These are phyloP conservation scores for Ia io DNA, from an alignment of 2,113 vertebrate species.

Conservation along the genomic window DNA sequence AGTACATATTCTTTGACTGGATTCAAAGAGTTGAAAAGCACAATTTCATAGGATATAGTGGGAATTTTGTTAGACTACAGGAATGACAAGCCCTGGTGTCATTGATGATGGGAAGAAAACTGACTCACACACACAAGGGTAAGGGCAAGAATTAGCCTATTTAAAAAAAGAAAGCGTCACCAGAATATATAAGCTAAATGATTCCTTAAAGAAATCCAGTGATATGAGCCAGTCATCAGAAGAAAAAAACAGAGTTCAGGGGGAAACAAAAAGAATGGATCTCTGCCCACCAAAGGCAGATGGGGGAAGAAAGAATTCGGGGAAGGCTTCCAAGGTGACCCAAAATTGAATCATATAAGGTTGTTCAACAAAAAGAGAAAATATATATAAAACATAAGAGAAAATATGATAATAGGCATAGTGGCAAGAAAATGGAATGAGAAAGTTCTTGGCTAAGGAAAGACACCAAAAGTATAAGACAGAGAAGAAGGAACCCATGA, in stretches of 20 bases:
- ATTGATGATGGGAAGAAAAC: neutral
- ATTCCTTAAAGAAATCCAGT: neutral
- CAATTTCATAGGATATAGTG: neutral
- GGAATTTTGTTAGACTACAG: neutral
- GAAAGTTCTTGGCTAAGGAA: neutral
- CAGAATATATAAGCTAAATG: neutral
- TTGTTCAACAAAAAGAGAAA: neutral
- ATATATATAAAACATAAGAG: neutral
- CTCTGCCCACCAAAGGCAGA: neutral
- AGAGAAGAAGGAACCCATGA: neutral
- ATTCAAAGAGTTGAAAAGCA: neutral
- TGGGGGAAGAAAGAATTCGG: neutral
- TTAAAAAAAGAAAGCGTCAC: neutral
- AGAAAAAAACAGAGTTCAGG: neutral
- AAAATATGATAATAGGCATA: neutral
- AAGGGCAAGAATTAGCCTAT: neutral
- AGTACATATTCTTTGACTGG: neutral
- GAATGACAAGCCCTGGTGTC: neutral
- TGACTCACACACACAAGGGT: neutral
- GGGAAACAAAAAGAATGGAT: neutral
- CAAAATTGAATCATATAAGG: neutral
- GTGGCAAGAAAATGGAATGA: neutral
- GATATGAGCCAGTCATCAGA: neutral
- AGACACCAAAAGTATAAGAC: neutral
- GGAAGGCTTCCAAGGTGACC: neutral